Evolutionary conservation across 2,797 vertebrate species (phyloP), one percentile per base, ranked within the genome.

Genomic region (Halcyon badia): DNA sequence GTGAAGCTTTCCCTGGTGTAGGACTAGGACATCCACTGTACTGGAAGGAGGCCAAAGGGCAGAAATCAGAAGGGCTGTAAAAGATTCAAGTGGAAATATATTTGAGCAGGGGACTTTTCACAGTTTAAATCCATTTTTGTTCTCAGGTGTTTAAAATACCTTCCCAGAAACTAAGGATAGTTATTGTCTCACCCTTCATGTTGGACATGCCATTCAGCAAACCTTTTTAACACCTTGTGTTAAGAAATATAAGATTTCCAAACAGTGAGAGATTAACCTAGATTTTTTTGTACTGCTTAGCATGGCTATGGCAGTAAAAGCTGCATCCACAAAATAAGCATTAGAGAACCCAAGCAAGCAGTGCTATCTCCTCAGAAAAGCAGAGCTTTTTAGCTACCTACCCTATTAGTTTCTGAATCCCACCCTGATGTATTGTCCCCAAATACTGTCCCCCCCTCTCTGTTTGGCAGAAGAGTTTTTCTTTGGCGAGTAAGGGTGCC

Each of bases 41-140:
- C 49, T 86, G 75, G 83, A 95, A 97, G 79, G 72, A 96, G 78
- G 62, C 69, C 92, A 95, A 96, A 93, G 84, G 68, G 83, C 69
- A 93, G 78, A 93, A 96, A 95, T 87, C 68, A 78, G 75, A 86
- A 91, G 15, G 9, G 13, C 51, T 94, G 57, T 78, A 65, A 93
- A 89, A 93, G 37, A 95, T 92, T 93, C 57, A 85, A 75, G 51
- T 30, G 25, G 42, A 95, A 96, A 79, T 78, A 89, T 22, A 58
- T 92, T 85, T 92, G 26, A 80, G 56, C 52, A 80, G 92, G 52
- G 79, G 33, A 79, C 14, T 5, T 94, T 92, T 93, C 28, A 25
- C 6, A 33, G 39, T 77, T 96, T 72, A 71, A 62, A 68, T 8
- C 21, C 65, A 56, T 83, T 75, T 54, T 80, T 83, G 26, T 57